Evolutionary conservation across 2,797 vertebrate genomes (phyloP), one percentile per base, ranked within the genome.

Genomic region (Agapornis canus): DNA sequence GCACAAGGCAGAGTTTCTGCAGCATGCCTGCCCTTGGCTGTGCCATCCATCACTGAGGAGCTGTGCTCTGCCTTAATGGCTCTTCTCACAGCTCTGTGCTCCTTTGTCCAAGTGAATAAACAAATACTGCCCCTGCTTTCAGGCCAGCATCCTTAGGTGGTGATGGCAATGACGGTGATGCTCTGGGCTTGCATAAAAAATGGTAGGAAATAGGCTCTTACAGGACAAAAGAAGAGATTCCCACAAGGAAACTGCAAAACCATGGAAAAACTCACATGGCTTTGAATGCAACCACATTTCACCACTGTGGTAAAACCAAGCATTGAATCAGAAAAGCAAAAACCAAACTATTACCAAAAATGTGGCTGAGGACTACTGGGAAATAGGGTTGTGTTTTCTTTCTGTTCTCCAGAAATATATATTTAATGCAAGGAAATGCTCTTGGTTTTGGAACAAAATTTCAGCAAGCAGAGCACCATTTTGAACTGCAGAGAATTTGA

Each of bases 351-450:
- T 13, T 0, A 2, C 31, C 39, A 39, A 56, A 73, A 72, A 49
- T 3, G 25, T 4, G 48, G 10, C 19, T 16, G 35, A 40, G 17
- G 8, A 10, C 7, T 6, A 10, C 39, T 37, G 49, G 57, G 15
- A 92, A 89, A 73, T 0, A 18, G 16, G 45, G 4, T 13, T 0
- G 5, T 0, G 0, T 65, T 51, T 35, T 8, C 5, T 43, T 49
- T 56, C 25, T 17, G 6, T 8, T 65, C 27, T n/a, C 20, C 20
- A 42, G 49, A 39, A 70, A n/a, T 5, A 6, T 0, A 2, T 35
- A 37, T 52, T 72, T 52, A 22, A 68, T 18, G 13, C 39, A 72
- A 72, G 27, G n/a, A 26, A 76, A 56, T 65, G 0, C 13, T 80
- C 12, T 11, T 0, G 3, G 59, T 43, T 68, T 5, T 3, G 4